phyloP scores from a whole-genome alignment of 2,888 invertebrate genomes.

The Erebia epiphron region DNA sequence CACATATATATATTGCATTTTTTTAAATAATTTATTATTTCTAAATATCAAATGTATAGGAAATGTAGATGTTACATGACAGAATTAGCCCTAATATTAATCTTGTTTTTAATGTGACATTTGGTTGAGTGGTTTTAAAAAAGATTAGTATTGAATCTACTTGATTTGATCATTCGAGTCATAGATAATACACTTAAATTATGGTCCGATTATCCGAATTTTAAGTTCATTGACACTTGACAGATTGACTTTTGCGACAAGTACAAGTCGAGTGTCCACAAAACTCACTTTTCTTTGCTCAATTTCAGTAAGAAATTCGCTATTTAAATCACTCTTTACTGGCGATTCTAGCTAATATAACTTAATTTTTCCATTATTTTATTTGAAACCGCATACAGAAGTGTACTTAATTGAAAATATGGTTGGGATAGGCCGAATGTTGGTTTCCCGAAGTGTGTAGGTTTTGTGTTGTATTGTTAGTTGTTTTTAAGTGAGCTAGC shows the following conservation, averaged over 20 bases:
- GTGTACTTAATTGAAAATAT: conserved; percentile 29
- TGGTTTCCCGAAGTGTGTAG: conserved; percentile 37
- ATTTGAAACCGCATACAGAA: not conserved
- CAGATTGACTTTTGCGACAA: conserved; percentile 38
- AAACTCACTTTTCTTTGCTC: conserved; percentile 23
- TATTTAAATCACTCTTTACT: conserved; percentile 46
- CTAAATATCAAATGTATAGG: too few relatives aligned
- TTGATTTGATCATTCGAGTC: too few relatives aligned
- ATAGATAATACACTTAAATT: too few relatives aligned
- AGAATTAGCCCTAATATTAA: too few relatives aligned
- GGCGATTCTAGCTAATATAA: conserved; percentile 47
- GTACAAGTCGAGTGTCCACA: conserved; percentile 4
- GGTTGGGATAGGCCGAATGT: conserved; percentile 35
- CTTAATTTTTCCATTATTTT: conserved; percentile 40
- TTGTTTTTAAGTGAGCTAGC: conserved; percentile 44
- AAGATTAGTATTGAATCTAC: too few relatives aligned
- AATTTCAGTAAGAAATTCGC: conserved; percentile 50
- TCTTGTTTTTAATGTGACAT: too few relatives aligned
- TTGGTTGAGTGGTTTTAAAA: too few relatives aligned
- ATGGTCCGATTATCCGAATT: conserved; percentile 14
- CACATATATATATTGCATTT: too few relatives aligned
- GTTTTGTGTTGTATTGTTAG: conserved; percentile 54
- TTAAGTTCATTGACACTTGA: conserved; percentile 44
- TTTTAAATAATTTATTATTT: too few relatives aligned
- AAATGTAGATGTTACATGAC: too few relatives aligned